Conservation (phyloP, 2,113 vertebrate species). For the Ictalurus furcatus region DNA sequence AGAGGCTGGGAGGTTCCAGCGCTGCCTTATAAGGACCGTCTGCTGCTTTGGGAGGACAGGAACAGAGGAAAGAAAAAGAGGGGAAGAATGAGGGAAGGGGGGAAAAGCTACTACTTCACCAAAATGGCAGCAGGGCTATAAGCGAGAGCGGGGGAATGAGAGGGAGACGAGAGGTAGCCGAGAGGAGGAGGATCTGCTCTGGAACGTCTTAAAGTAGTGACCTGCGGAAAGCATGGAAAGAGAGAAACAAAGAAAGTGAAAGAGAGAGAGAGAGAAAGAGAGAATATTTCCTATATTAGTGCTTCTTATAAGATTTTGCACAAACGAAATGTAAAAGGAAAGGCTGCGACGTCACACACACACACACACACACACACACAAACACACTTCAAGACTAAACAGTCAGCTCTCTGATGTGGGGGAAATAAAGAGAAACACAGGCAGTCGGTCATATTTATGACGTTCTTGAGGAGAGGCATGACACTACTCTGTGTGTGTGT, state of each 20-base stretch:
- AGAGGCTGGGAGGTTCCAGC: slow-evolving; percentile 58
- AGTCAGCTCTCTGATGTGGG: slow-evolving; percentile 43
- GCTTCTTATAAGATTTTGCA: neutral
- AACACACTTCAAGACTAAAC: slow-evolving; percentile 27
- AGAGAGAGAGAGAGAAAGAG: neutral
- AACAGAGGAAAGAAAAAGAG: slow-evolving; percentile 49
- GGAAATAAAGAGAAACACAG: neutral
- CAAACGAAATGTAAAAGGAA: neutral
- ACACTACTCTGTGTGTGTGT: slow-evolving; percentile 3
- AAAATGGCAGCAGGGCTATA: slow-evolving; percentile 12
- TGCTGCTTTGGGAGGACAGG: slow-evolving; percentile 72
- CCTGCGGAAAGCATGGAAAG: neutral
- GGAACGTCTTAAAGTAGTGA: neutral
- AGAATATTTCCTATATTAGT: slow-evolving; percentile 1
- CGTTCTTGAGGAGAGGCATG: slow-evolving; percentile 20
- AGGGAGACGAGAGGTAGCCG: neutral
- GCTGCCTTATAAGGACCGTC: slow-evolving; percentile 78
- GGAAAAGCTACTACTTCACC: slow-evolving; percentile 22
- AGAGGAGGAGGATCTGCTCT: neutral
- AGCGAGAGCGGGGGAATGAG: neutral
- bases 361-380: slow-evolving; percentile 28
- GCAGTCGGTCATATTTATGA: slow-evolving; percentile 38
- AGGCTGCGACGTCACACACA: slow-evolving; percentile 5
- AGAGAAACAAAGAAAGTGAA: neutral
- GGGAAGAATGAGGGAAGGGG: neutral